Evolutionary conservation across 2,888 invertebrate genomes (phyloP), one percentile per base, ranked within the genome.

Genomic region (Callimorpha dominula): DNA sequence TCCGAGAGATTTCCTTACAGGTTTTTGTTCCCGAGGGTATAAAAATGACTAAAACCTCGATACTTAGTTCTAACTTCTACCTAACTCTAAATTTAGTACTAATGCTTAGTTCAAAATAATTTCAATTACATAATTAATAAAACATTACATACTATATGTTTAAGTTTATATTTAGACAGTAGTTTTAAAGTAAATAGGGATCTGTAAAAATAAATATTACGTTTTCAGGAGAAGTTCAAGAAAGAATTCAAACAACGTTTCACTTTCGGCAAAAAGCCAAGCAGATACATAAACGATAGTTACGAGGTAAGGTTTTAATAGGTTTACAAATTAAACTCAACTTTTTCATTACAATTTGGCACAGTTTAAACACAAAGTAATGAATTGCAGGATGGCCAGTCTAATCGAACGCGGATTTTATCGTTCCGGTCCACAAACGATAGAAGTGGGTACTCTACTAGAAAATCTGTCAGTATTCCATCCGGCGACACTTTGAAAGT

Each of bases 211-310:
- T 43, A 11, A 20, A 9, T 46, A 14, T 66, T 20, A 65, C 31
- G 31, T 9, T 69, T 69, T 12, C 93, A 98, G 97, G 98, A 97
- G 90, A 98, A 98, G 90, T 98, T 98, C 91, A 97, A 97, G 89
- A 96, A 97, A 68, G 98, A 98, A 91, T 97, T 98, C 85, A 97
- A 97, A 83, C 97, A 97, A 85, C 96, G 97, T 8, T 97, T 97
- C 81, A 96, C 97, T 4, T 96, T 96, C 75, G 96, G 96, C 65
- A 94, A 92, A 78, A 94, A 93, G 72, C 88, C 90, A n/a, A 94
- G 87, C 71, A 87, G 93, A 91, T 93, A 91, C 74, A 88, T 88
- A 14, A 94, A 94, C 79, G 96, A 96, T 75, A 96, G 96, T 83
- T 96, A 94, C 78, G 96, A 96, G 91, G 95, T 95, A 89, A 85